These are phyloP conservation scores for Sebastes elongatus DNA, from an alignment of 2,797 vertebrate genomes.

Conservation along the genomic window DNA sequence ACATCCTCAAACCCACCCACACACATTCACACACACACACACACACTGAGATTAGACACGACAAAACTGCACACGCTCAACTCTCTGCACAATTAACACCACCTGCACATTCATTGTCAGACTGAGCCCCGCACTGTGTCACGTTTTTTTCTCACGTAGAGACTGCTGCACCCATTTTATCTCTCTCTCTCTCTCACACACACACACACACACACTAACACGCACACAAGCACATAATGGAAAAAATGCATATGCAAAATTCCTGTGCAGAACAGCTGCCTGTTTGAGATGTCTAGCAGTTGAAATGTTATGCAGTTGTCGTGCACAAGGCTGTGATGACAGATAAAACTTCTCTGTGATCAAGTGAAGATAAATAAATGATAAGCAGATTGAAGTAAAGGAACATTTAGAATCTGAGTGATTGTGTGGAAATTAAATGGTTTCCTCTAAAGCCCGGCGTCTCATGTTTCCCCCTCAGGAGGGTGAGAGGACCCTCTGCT, in stretches of 20 bases:
- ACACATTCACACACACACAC: slow-evolving; percentile 5
- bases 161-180: slow-evolving; percentile 22
- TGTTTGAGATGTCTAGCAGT: slow-evolving; percentile 12
- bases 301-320: slow-evolving; percentile 16
- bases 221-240: not conserved
- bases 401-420: not conserved
- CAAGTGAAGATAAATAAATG: not conserved
- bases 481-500: slow-evolving; percentile 7
- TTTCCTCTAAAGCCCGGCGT: not conserved
- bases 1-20: slow-evolving; percentile 54
- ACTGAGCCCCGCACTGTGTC: slow-evolving; percentile 32
- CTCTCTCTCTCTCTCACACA: not conserved
- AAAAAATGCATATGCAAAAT: slow-evolving; percentile 46
- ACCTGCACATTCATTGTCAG: slow-evolving; percentile 70
- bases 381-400: not conserved
- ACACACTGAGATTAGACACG: slow-evolving; percentile 51
- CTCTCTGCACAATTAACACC: slow-evolving; percentile 72
- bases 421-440: not conserved
- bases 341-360: not conserved
- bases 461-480: slow-evolving; percentile 9
- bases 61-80: slow-evolving; percentile 47
- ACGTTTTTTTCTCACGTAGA: slow-evolving; percentile 41
- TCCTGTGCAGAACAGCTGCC: slow-evolving; percentile 48
- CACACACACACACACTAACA: not conserved
- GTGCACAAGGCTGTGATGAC: not conserved